Evolutionary conservation across 2,113 vertebrate genomes (phyloP), one percentile per base, ranked within the genome.

Genomic region (Baryphthengus martii): DNA sequence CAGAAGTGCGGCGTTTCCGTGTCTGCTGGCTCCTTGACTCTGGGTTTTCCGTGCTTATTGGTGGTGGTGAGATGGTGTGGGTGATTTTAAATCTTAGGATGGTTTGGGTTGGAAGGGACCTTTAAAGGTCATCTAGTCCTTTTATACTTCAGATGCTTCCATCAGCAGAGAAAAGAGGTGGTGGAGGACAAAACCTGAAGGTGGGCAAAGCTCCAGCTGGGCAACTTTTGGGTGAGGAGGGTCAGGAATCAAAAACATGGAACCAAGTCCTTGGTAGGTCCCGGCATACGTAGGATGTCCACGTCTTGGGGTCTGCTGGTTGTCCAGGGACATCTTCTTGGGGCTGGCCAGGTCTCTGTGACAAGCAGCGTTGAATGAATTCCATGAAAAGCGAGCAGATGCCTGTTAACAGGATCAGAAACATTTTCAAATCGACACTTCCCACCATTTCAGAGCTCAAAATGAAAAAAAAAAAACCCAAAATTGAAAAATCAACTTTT

Each of bases 31-130:
- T 82, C 17, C 44, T 1, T 1, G 23, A 50, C 28, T 82, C 9
- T 0, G 0, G 16, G 40, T 62, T 62, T 44, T 17, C 39, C 1
- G 0, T 67, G 62, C 42, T 68, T 81, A 19, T 13, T 31, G 11
- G 7, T 71, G 90, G 11, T 40, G n/a, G 23, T 39, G 63, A n/a
- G 35, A 45, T 3, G 1, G 13, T 26, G 24, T 28, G 47, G 25
- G 35, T 67, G 68, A 37, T 70, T 49, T 62, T 15, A 23, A 24
- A 24, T 59, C n/a, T 23, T 35, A 35, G 49, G 14, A 50, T 47
- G 47, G 47, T 49, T 49, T 49, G 47, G 47, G 47, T 49, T 49
- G 47, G 47, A 49, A 49, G 47, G 47, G 47, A 49, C 21, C 47
- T 24, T 49, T 24, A 49, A 49, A 24, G 47, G 47, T 49, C 47